These are phyloP conservation scores for Ectemnius lituratus DNA, from an alignment of 2,888 invertebrate genomes.

Conservation along the genomic window DNA sequence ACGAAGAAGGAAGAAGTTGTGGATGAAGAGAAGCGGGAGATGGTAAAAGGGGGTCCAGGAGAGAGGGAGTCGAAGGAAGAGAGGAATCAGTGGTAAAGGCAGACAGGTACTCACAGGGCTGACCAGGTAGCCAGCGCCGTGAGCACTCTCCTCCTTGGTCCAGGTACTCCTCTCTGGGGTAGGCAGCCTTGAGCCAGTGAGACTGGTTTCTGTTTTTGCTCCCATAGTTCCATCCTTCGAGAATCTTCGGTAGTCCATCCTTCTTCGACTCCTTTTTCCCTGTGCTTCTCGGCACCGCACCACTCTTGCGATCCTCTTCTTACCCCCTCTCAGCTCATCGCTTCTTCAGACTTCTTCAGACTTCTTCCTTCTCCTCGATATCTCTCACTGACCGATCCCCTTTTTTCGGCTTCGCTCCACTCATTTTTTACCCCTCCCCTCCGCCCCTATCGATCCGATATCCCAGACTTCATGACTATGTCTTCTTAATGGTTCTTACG, in stretches of 20 bases:
- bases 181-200: slow-evolving; percentile 77
- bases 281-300: slow-evolving; percentile 37
- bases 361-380: slow-evolving; percentile 45
- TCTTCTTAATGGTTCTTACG: not conserved
- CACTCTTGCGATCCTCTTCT: slow-evolving; percentile 44
- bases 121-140: slow-evolving; percentile 54
- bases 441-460: slow-evolving; percentile 10
- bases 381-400: slow-evolving; percentile 45
- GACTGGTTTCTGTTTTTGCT: slow-evolving; percentile 77
- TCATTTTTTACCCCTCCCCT: slow-evolving; percentile 21
- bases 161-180: slow-evolving; percentile 43
- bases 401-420: slow-evolving; percentile 33
- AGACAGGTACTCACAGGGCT: slow-evolving; percentile 56
- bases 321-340: slow-evolving; percentile 38
- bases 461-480: not conserved
- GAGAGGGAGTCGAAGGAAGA: slow-evolving; percentile 34
- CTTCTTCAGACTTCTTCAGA: slow-evolving; percentile 44
- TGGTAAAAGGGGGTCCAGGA: slow-evolving; percentile 2
- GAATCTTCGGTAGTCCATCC: slow-evolving; percentile 71
- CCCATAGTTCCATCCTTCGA: slow-evolving; percentile 76
- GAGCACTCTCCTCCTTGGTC: slow-evolving; percentile 35
- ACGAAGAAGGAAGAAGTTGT: slow-evolving; percentile 11
- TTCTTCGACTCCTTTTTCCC: slow-evolving; percentile 65
- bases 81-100: slow-evolving; percentile 54
- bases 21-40: slow-evolving; percentile 2